Conservation (phyloP, 2,888 invertebrate species). For the Celastrina argiolus region DNA sequence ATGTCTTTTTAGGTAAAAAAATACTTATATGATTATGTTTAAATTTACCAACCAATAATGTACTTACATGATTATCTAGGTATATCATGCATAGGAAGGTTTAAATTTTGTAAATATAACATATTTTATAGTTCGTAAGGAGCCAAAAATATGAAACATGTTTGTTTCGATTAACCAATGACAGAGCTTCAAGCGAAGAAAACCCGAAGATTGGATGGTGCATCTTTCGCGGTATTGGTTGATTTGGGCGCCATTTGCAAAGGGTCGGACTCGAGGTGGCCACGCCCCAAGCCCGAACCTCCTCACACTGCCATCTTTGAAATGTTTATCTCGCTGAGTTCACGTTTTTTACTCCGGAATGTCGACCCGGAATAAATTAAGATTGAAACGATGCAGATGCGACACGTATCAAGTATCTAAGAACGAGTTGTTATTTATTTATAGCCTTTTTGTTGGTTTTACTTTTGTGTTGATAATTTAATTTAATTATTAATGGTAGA, state of each 20-base stretch:
- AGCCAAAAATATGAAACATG: not conserved
- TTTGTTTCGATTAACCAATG: conserved; percentile 22
- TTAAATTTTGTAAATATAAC: not conserved
- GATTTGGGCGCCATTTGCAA: conserved; percentile 73
- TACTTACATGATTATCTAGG: too few relatives aligned
- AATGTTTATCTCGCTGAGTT: conserved; percentile 22
- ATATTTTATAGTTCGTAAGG: not conserved
- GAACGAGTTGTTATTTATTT: not conserved
- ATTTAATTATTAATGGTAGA: too few relatives aligned
- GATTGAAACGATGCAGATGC: conserved; percentile 10
- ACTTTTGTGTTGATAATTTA: too few relatives aligned
- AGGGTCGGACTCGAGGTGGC: conserved; percentile 54
- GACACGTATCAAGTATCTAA: not conserved
- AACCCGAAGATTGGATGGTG: conserved; percentile 40
- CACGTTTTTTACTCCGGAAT: conserved; percentile 18
- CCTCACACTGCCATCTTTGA: conserved; percentile 59
- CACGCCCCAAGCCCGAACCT: conserved; percentile 58
- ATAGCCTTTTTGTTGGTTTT: too few relatives aligned
- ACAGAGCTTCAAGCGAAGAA: conserved; percentile 24
- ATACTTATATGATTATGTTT: too few relatives aligned
- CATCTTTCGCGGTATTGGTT: conserved; percentile 56
- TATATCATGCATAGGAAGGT: too few relatives aligned
- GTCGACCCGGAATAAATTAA: not conserved
- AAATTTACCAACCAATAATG: too few relatives aligned
- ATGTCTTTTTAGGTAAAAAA: too few relatives aligned